Base-by-base conservation (phyloP, 1,140 invertebrate genomes). In the Vollenhovia emeryi region DNA sequence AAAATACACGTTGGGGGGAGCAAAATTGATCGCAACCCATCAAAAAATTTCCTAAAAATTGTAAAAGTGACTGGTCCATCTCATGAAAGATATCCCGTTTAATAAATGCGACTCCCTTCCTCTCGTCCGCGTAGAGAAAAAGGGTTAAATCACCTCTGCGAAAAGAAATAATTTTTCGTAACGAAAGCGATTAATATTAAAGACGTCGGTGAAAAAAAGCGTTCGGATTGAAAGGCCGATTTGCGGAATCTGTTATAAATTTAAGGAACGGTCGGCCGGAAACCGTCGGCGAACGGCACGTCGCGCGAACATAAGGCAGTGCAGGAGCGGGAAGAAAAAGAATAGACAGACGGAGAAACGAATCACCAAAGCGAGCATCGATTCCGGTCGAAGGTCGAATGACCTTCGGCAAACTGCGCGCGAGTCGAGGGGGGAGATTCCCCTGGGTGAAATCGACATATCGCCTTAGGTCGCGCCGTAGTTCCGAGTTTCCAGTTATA, bases 401-500 rank as follows among this genome's bases (percentile, higher is more conserved):
- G 88, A 90, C 88, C 88, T 90, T 90, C 88, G 80, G 80, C 88
- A 79, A 88, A 88, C 84, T 73, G 71, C 50, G 71, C 62, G 43
- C 74, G 76, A 68, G 76, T 36, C n/a, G 59, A 43, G 88, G 60
- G 24, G 73, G 87, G 66, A 55, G 80, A 88, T 88, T 90, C 89
- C 89, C 89, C 86, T 30, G 89, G 89, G 84, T 85, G 84, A 85
- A 86, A 90, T 90, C 89, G 86, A 90, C 89, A 87, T 88, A 90
- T 90, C 88, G 89, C 89, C 89, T 90, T 90, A 90, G 85, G 89
- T 87, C 89, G 89, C 75, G 89, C 74, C 80, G 86, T 75, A 91
- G 89, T 90, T 91, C 89, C 89, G 84, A 91, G 89, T 91, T 91
- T 90, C 87, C 89, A 90, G 89, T 90, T 91, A 91, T 90, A 91